Evolutionary conservation across 2,888 invertebrate genomes (phyloP), one percentile per base, ranked within the genome.

Genomic region (Andrena bucephala): DNA sequence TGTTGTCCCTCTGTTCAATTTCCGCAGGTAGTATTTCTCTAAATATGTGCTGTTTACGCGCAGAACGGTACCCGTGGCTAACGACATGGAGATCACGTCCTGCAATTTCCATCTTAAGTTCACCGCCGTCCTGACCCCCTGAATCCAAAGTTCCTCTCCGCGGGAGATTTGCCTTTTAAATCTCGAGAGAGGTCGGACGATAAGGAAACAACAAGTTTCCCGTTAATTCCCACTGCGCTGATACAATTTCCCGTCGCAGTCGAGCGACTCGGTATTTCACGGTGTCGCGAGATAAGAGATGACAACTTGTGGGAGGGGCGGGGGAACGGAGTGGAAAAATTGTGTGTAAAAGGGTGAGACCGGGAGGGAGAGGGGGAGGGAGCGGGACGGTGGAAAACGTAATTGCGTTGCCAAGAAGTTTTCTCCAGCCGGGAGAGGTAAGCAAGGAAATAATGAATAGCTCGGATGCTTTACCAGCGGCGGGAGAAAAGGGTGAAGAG

Each of bases 391-490:
- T 90, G 92, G 89, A 88, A 5, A 89, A 89, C 90, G 92, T 94
- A 94, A 93, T 93, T 94, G 93, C 93, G 93, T 93, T 94, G 92
- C 93, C 91, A 90, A 92, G 92, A 93, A 93, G 92, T 93, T 93
- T 93, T 92, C 90, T 90, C 91, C 83, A 88, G 91, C 89, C 89
- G 89, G 63, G 73, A 90, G 91, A 92, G 92, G 92, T 92, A 93
- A 92, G 93, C 92, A 93, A 92, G 93, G 93, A 93, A 94, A 92
- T 94, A 93, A 93, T 93, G 93, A 93, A 93, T 93, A 91, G 91
- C 90, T 86, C 54, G 85, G 89, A 84, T 89, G 88, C 87, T 85
- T 77, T 66, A 66, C 71, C 68, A 48, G 57, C 24, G 67, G 48
- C 48, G 36, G 50, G 65, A 68, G 67, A 66, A 74, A 75, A 74